phyloP scores from a whole-genome alignment of 2,888 invertebrate genomes.

The Acrobasis consociella region DNA sequence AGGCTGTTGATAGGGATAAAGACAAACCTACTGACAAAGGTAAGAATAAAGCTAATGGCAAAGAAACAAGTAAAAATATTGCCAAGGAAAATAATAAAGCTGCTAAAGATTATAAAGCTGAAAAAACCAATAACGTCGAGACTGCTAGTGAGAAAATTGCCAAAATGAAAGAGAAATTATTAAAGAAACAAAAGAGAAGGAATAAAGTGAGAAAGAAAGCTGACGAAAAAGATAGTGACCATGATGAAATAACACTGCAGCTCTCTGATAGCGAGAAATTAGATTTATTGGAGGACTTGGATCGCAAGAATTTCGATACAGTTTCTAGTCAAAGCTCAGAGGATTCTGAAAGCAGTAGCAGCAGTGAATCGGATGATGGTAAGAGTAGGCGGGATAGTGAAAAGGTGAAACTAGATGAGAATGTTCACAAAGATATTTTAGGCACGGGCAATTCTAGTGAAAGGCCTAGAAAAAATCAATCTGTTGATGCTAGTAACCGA shows the following conservation, averaged over 20 bases:
- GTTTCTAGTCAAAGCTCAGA: slow-evolving; percentile 47
- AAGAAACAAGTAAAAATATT: slow-evolving; percentile 29
- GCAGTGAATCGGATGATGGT: slow-evolving; percentile 39
- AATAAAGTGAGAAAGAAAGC: slow-evolving; percentile 45
- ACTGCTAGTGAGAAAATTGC: slow-evolving; percentile 27
- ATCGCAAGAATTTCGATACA: slow-evolving; percentile 59
- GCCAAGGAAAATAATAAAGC: slow-evolving; percentile 37
- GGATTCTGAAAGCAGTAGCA: slow-evolving; percentile 48
- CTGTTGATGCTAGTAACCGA: no score
- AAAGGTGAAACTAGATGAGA: background rate
- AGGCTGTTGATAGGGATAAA: slow-evolving; percentile 9
- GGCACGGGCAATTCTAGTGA: no score
- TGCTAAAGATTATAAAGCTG: slow-evolving; percentile 39
- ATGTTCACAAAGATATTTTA: background rate
- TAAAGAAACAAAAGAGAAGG: slow-evolving; percentile 61
- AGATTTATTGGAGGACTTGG: slow-evolving; percentile 73
- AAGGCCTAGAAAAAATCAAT: no score
- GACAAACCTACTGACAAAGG: slow-evolving; percentile 23
- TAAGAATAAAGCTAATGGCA: slow-evolving; percentile 30
- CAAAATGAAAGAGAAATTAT: slow-evolving; percentile 53
- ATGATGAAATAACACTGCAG: slow-evolving; percentile 74
- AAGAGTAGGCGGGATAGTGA: slow-evolving; percentile 20
- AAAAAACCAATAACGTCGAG: slow-evolving; percentile 28
- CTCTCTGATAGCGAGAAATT: slow-evolving; percentile 76
- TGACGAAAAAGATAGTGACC: slow-evolving; percentile 58